Percentiles rank a stretch among this genome's conserved stretches.
Conservation (phyloP, 2,888 invertebrate genomes). For the Poecilobothrus nobilitatus region DNA sequence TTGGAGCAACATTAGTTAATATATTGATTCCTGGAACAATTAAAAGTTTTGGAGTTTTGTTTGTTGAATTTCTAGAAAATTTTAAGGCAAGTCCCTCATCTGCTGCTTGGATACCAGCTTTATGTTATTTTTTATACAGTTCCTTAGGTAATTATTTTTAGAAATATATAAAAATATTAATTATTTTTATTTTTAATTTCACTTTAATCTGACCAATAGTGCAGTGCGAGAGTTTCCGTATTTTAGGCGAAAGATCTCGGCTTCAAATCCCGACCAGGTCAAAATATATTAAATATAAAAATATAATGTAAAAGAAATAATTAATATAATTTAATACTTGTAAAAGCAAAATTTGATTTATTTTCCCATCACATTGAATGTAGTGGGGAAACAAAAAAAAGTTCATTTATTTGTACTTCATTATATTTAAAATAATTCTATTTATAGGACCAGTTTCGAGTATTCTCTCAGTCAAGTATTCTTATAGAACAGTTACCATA, state of each 20-base stretch:
- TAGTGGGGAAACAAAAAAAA: too few species aligned
- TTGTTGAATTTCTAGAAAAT: constrained; percentile 72
- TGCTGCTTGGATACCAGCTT: constrained; percentile 76
- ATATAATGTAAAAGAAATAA: too few species aligned
- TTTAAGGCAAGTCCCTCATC: constrained; percentile 64
- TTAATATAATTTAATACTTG: constrained; percentile 15
- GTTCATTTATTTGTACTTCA: too few species aligned
- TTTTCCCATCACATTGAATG: too few species aligned
- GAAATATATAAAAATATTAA: too few species aligned
- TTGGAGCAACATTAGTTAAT: constrained; percentile 71
- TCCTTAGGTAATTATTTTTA: constrained; percentile 76
- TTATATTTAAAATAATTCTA: too few species aligned
- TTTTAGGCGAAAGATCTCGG: too few species aligned
- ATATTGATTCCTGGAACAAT: constrained; percentile 78
- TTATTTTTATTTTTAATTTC: background rate
- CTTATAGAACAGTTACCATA: constrained; percentile 73
- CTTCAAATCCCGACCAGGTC: too few species aligned
- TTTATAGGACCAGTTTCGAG: constrained; percentile 72
- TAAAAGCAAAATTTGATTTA: too few species aligned
- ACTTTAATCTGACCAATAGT: too few species aligned
- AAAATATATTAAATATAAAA: too few species aligned
- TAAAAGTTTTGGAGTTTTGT: constrained; percentile 78
- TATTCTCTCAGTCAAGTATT: constrained; percentile 73
- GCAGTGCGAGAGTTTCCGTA: too few species aligned
- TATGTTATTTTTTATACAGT: constrained; percentile 82